These are phyloP conservation scores for Trypoxylus dichotomus DNA, from an alignment of 1,140 invertebrate species.

Conservation along the genomic window DNA sequence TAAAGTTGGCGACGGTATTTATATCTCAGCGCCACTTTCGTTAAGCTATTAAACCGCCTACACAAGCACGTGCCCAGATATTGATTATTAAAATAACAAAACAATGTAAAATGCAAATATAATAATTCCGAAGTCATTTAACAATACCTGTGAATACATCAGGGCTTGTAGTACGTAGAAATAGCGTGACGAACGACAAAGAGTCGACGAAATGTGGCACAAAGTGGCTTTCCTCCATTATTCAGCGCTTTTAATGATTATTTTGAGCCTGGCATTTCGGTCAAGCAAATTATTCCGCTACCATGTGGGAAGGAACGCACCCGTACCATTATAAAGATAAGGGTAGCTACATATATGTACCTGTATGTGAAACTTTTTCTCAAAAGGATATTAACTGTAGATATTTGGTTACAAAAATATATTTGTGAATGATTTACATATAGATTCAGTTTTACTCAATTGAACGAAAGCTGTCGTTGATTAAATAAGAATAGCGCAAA, in stretches of 20 bases:
- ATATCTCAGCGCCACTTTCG: background rate
- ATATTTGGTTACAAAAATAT: background rate
- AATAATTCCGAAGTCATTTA: background rate
- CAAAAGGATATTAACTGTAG: background rate
- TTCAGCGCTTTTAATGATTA: slow-evolving; percentile 7
- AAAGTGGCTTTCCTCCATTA: slow-evolving; percentile 10
- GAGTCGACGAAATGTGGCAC: background rate
- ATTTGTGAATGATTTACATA: background rate
- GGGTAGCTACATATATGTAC: background rate
- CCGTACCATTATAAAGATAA: background rate
- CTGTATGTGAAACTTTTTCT: background rate
- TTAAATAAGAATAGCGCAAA: too few relatives aligned
- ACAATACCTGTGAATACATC: background rate
- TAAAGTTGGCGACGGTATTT: background rate
- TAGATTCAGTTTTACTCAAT: background rate
- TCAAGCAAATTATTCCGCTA: slow-evolving; percentile 3
- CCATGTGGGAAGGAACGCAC: background rate
- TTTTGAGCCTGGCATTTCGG: background rate
- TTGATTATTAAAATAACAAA: background rate
- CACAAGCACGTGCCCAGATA: background rate
- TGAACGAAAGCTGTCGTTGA: too few relatives aligned
- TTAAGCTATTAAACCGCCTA: background rate
- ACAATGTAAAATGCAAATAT: background rate
- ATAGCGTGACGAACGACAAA: background rate
- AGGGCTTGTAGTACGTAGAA: background rate